These are phyloP conservation scores for Perognathus longimembris DNA, from an alignment of 2,113 vertebrate species.

Conservation along the genomic window DNA sequence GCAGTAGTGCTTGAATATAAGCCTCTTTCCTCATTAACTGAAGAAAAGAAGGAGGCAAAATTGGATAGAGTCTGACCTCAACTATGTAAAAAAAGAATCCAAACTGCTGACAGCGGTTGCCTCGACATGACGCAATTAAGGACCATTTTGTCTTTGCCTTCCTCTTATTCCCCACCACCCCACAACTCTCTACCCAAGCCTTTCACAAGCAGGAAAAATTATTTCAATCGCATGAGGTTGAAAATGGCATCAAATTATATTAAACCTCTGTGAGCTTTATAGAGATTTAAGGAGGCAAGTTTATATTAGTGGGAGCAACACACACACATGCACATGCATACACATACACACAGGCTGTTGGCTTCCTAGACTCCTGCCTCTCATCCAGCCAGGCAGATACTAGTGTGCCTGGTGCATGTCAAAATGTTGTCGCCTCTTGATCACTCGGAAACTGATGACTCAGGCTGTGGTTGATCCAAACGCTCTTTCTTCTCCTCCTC, in stretches of 20 bases:
- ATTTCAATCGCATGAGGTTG: constrained; percentile 53
- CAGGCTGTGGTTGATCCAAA: constrained; percentile 38
- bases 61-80: constrained; percentile 63
- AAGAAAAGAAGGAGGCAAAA: constrained; percentile 36
- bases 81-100: constrained; percentile 4
- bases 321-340: no score
- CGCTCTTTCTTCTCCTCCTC: constrained; percentile 10
- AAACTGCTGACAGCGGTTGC: constrained; percentile 31
- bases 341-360: no score
- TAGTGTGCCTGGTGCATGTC: neutral
- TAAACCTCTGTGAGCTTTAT: constrained; percentile 54
- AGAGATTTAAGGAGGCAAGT: constrained; percentile 26
- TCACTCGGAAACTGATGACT: constrained; percentile 53
- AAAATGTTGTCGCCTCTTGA: constrained; percentile 15
- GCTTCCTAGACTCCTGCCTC: constrained; percentile 3
- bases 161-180: neutral
- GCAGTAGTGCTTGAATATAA: constrained; percentile 47
- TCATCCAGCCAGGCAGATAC: neutral
- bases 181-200: constrained; percentile 23
- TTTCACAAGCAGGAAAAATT: constrained; percentile 30
- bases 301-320: neutral
- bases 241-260: constrained; percentile 45
- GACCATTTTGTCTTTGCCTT: constrained; percentile 41
- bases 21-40: constrained; percentile 58
- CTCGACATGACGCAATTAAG: neutral